Percentiles rank a stretch among this genome's conserved stretches.
phyloP scores from a whole-genome alignment of 1,140 invertebrate genomes.

The Drosophila ambigua region DNA sequence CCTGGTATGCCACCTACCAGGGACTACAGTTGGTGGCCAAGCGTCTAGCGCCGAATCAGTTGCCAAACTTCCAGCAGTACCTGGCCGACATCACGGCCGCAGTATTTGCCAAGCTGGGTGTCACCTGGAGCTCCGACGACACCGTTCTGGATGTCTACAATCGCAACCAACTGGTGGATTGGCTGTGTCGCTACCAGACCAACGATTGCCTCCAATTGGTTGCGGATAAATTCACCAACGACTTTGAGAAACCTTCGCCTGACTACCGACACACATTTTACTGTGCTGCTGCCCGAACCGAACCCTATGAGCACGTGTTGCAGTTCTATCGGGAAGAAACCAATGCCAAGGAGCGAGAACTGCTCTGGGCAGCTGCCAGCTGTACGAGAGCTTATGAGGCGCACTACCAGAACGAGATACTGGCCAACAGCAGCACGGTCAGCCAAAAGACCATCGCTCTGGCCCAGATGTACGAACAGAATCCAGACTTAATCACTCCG shows the following conservation, averaged over 20 bases:
- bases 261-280: conserved; percentile 86
- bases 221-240: conserved; percentile 11
- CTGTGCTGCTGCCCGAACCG: conserved; percentile 85
- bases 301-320: conserved; percentile 39
- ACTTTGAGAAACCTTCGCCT: conserved; percentile 65
- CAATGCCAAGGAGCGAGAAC: conserved; percentile 33
- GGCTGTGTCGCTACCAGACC: conserved; percentile 85
- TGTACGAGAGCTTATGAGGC: conserved; percentile 42
- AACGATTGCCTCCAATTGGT: conserved; percentile 81
- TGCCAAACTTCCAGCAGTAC: conserved; percentile 53
- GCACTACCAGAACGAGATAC: conserved; percentile 45
- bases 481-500: conserved; percentile 75
- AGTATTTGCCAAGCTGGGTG: conserved; percentile 54
- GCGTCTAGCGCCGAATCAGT: conserved; percentile 42
- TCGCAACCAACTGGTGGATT: conserved; percentile 79
- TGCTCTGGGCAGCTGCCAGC: conserved; percentile 55
- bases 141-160: conserved; percentile 74
- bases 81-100: conserved; percentile 37
- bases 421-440: conserved; percentile 9
- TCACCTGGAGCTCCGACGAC: conserved; percentile 29
- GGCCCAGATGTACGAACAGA: conserved; percentile 79
- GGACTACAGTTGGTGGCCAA: conserved; percentile 42
- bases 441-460: conserved; percentile 65
- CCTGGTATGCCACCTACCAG: conserved; percentile 85
- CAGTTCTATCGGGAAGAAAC: conserved; percentile 33